A percentile compares a stretch with the other conserved stretches of the same genome.
These are phyloP conservation scores for Oreotragus oreotragus DNA, from an alignment of 2,113 vertebrate genomes.

Conservation along the genomic window DNA sequence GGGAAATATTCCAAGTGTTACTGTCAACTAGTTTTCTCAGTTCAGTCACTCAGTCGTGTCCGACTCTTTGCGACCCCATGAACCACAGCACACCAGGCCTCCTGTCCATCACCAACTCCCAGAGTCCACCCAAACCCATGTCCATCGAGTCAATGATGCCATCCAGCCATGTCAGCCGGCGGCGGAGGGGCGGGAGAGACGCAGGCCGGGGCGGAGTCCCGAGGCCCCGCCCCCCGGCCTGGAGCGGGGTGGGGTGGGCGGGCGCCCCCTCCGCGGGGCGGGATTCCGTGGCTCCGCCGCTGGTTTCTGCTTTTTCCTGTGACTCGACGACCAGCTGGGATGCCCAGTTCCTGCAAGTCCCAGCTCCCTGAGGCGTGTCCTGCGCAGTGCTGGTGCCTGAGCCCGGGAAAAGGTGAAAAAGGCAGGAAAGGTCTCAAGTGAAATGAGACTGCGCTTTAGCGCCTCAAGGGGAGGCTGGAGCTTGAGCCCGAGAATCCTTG, in stretches of 20 bases:
- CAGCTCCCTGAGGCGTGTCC: background rate
- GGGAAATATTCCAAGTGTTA: background rate
- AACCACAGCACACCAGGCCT: background rate
- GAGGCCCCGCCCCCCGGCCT: background rate
- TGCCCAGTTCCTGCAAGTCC: background rate
- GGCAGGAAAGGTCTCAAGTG: background rate
- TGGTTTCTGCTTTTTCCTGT: fast-evolving
- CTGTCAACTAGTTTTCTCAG: background rate
- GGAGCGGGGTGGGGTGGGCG: background rate
- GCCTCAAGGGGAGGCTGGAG: background rate
- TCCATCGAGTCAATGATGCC: fast-evolving
- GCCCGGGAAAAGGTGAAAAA: background rate
- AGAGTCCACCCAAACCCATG: no score
- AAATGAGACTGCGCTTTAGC: background rate
- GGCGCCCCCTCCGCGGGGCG: no score
- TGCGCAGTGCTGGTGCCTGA: background rate
- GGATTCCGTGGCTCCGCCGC: fast-evolving
- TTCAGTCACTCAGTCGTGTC: background rate
- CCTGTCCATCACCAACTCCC: no score
- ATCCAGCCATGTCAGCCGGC: no score
- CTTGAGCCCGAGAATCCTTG: background rate
- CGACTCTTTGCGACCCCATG: background rate
- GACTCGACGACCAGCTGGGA: fast-evolving
- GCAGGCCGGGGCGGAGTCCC: background rate
- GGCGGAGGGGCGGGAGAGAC: fast-evolving